A percentile compares a stretch with the other conserved stretches of the same genome.
phyloP scores from a whole-genome alignment of 2,797 vertebrate genomes.

The Epinephelus awoara region DNA sequence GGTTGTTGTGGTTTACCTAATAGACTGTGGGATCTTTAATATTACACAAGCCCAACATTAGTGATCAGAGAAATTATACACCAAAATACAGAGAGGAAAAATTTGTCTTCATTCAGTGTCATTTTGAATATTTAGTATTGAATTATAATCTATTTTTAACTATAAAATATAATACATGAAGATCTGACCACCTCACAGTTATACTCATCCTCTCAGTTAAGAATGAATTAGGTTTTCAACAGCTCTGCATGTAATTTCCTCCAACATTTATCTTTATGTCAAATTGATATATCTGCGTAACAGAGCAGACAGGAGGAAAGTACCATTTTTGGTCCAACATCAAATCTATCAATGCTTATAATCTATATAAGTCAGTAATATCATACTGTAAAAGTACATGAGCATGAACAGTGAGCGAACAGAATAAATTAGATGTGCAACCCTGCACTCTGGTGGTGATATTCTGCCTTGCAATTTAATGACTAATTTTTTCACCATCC shows the following conservation, averaged over 20 bases:
- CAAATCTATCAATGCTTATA: constrained; percentile 4
- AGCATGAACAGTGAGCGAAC: not conserved
- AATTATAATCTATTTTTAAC: not conserved
- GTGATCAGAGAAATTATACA: constrained; percentile 11
- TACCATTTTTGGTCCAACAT: not conserved
- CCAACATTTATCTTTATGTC: not conserved
- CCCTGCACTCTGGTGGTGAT: constrained; percentile 75
- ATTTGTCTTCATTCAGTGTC: not conserved
- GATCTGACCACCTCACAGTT: not conserved
- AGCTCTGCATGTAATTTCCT: constrained; percentile 9
- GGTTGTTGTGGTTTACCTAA: constrained; percentile 51
- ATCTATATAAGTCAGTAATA: not conserved
- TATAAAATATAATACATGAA: not conserved
- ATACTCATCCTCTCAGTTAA: not conserved
- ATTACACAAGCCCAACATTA: not conserved
- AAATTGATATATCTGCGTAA: not conserved
- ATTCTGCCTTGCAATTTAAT: constrained; percentile 1
- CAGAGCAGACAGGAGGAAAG: not conserved
- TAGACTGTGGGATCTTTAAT: constrained; percentile 17
- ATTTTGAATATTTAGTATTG: not conserved
- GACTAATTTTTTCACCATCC: not conserved
- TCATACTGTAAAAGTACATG: not conserved
- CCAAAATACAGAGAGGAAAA: not conserved
- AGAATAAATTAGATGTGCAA: constrained; percentile 54
- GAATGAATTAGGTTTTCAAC: constrained; percentile 2